phyloP scores from a whole-genome alignment of 2,797 vertebrate genomes.

The Danio tinwini region DNA sequence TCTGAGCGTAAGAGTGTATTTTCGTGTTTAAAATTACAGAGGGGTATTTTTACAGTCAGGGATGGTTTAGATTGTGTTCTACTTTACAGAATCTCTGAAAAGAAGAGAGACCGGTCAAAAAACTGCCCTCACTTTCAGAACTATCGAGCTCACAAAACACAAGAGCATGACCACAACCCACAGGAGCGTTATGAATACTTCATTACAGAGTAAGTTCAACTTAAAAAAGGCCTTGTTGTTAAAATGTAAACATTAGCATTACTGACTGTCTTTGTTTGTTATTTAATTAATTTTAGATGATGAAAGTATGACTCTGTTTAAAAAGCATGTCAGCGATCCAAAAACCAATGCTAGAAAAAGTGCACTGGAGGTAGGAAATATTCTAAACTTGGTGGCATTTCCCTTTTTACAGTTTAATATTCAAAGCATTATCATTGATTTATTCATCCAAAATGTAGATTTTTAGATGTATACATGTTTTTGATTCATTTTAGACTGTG shows the following conservation, averaged over 20 bases:
- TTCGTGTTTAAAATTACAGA: background rate
- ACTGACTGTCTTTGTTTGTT: background rate
- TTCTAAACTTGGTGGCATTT: background rate
- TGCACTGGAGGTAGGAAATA: conserved; percentile 86
- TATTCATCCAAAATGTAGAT: background rate
- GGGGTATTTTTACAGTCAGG: background rate
- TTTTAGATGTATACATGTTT: background rate
- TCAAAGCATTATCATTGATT: too few relatives aligned
- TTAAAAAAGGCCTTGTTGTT: background rate
- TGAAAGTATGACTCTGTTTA: conserved; percentile 82
- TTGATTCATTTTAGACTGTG: conserved; percentile 78
- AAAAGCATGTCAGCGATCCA: conserved; percentile 80
- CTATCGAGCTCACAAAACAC: conserved; percentile 74
- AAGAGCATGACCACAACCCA: conserved; percentile 24
- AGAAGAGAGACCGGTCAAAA: conserved; percentile 64
- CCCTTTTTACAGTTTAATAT: too few relatives aligned
- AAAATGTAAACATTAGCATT: background rate
- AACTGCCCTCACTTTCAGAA: conserved; percentile 77
- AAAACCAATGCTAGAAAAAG: conserved; percentile 90
- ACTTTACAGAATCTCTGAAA: conserved; percentile 48
- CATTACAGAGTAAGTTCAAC: conserved; percentile 47
- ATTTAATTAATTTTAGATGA: conserved; percentile 72
- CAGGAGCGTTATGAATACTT: conserved; percentile 18
- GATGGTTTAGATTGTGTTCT: background rate
- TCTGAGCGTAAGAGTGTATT: conserved; percentile 69